Conservation (phyloP, 2,113 vertebrate genomes). For the Elephas maximus region DNA sequence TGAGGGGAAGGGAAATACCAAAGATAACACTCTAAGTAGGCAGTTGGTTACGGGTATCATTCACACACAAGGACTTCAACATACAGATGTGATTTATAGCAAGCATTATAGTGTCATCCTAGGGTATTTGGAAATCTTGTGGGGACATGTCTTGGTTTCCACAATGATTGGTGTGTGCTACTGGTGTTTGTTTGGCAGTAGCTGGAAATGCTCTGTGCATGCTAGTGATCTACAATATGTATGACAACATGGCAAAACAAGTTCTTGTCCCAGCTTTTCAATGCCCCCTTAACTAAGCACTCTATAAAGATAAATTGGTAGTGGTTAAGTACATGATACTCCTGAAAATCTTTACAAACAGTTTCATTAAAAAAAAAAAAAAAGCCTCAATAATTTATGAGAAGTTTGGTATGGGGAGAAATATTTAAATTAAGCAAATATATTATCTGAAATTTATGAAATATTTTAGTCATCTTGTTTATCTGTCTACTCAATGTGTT, state of each 20-base stretch:
- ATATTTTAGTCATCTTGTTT: background rate
- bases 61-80: background rate
- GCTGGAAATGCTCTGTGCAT: background rate
- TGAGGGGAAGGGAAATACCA: background rate
- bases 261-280: background rate
- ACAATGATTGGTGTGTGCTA: background rate
- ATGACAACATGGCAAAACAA: background rate
- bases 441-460: background rate
- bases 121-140: background rate
- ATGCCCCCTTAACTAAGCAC: background rate
- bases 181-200: background rate
- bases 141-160: background rate
- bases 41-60: background rate
- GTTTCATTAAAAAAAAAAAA: background rate
- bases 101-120: fast-evolving
- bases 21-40: background rate
- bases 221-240: background rate
- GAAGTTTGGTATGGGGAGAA: background rate
- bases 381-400: background rate
- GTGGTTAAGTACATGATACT: background rate
- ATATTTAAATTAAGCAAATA: background rate
- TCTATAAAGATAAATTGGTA: background rate
- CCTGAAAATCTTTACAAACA: background rate
- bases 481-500: background rate
- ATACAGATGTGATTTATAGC: background rate